phyloP scores from a whole-genome alignment of 1,140 invertebrate genomes.

The Zaprionus vittiger region DNA sequence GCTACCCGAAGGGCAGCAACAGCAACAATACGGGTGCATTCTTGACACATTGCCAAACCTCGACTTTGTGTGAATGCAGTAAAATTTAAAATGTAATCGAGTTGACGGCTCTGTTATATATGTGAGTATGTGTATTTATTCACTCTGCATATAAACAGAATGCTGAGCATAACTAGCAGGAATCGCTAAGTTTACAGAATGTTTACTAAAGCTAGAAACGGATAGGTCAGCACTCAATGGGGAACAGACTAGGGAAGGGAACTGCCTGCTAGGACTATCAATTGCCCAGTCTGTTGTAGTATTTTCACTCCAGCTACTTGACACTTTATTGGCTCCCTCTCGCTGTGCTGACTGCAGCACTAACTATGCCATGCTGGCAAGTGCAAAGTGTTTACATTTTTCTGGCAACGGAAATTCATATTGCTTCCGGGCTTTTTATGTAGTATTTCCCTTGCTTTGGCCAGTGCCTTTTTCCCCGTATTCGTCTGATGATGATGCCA shows the following conservation, averaged over 20 bases:
- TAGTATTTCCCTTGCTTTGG: constrained; percentile 47
- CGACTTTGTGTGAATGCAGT: background rate
- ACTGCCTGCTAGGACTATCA: constrained; percentile 13
- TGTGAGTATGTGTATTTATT: background rate
- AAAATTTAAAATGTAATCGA: constrained; percentile 55
- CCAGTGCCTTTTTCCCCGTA: constrained; percentile 28
- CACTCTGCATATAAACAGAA: background rate
- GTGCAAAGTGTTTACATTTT: constrained; percentile 74
- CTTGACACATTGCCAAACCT: constrained; percentile 58
- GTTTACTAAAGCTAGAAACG: background rate
- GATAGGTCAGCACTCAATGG: constrained; percentile 12
- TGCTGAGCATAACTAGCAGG: background rate
- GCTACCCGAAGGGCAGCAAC: constrained; percentile 50
- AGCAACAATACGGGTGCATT: constrained; percentile 8
- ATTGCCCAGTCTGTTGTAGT: constrained; percentile 25
- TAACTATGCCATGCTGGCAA: constrained; percentile 39
- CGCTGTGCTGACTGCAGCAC: constrained; percentile 16
- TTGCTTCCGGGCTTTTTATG: constrained; percentile 70
- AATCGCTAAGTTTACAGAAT: background rate
- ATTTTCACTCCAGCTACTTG: constrained; percentile 36
- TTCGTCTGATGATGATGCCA: constrained; percentile 47
- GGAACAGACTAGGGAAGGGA: background rate
- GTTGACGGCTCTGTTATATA: constrained; percentile 28
- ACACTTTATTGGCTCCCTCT: constrained; percentile 35
- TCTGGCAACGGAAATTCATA: constrained; percentile 78